Evolutionary conservation across 2,888 invertebrate genomes (phyloP), one percentile per base, ranked within the genome.

Genomic region (Hypercompe scribonia): DNA sequence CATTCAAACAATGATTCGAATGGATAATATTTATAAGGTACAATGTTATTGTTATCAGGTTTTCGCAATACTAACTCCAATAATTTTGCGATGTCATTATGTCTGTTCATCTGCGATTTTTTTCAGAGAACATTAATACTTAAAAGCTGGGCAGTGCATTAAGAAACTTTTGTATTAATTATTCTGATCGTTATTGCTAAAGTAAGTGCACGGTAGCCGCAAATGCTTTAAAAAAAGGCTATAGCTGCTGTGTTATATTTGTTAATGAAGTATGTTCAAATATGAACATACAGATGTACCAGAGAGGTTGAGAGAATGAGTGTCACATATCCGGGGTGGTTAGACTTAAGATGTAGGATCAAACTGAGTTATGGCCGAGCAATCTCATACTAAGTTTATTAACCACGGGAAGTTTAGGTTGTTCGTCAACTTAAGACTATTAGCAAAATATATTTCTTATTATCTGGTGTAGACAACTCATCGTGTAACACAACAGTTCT

Each of bases 321-420:
- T 82, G 87, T 83, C 82, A 88, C 89, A 90, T 89, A 92, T 90
- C 91, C 88, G 78, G 91, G 90, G 88, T 81, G 90, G 92, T 92
- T 91, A 92, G 91, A 93, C 93, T 90, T 89, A 88, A 93, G 92
- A 90, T 92, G 88, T 90, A 86, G 93, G 94, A 94, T 94, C 90
- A 93, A 87, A 89, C 81, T 94, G 94, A 94, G 93, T 94, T 94
- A 94, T 92, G 89, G 86, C 79, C 78, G 75, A 78, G 80, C 85
- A 88, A 88, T 86, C 84, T 85, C 85, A 85, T 85, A 87, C 88
- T 92, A 69, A 61, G 69, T 72, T 72, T 93, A 93, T 92, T 92
- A 90, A 86, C 88, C 87, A 87, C 88, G 89, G 86, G 87, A 77
- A 77, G 74, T 79, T 83, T 81, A 81, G 71, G 72, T 70, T 80